Conservation (phyloP, 2,797 vertebrate genomes). For the Amazona ochrocephala region DNA sequence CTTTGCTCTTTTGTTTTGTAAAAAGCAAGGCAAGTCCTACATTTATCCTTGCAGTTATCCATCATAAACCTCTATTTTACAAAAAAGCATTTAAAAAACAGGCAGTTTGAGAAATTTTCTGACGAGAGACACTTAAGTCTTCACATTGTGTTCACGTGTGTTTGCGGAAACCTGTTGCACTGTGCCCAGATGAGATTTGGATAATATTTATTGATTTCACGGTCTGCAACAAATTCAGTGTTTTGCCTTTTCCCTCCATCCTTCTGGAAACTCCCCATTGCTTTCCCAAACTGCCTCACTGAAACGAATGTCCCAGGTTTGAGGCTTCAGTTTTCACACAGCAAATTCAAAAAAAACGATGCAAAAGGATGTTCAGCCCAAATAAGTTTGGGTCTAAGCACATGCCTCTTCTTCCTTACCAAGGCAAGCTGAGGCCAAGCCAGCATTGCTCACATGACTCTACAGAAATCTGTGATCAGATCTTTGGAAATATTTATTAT, state of each 20-base stretch:
- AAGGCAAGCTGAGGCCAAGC: neutral
- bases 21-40: neutral
- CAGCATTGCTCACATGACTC: neutral
- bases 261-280: neutral
- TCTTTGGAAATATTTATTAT: neutral
- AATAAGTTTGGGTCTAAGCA: neutral
- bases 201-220: neutral
- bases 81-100: neutral
- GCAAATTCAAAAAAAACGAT: neutral
- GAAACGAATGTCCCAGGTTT: neutral
- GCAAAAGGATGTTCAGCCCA: neutral
- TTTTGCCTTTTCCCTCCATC: neutral
- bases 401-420: neutral
- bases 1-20: neutral
- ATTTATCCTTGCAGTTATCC: neutral
- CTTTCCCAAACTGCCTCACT: neutral
- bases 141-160: neutral
- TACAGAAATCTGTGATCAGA: neutral
- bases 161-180: neutral
- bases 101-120: neutral
- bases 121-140: neutral
- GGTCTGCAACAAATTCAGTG: neutral
- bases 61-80: neutral
- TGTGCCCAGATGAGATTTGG: neutral
- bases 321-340: neutral